These are phyloP conservation scores for Terebella lapidaria DNA, from an alignment of 2,888 invertebrate genomes.

Conservation along the genomic window DNA sequence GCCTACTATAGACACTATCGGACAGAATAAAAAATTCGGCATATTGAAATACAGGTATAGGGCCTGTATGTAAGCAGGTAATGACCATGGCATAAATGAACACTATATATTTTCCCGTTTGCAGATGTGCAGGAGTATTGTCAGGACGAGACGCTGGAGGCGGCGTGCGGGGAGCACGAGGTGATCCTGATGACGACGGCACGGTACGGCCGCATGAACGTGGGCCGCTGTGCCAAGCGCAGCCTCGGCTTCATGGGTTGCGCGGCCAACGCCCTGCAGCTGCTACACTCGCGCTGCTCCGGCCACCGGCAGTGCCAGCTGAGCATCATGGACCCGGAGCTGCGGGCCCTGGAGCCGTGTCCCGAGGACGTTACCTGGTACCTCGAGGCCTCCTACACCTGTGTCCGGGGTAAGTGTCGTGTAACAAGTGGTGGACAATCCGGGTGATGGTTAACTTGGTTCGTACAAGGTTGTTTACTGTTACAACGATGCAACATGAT, in stretches of 20 bases:
- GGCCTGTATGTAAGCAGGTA: too few relatives aligned
- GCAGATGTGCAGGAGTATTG: slow-evolving; percentile 10
- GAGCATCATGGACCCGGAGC: slow-evolving; percentile 11
- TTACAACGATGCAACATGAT: too few relatives aligned
- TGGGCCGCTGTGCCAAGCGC: slow-evolving; percentile 11
- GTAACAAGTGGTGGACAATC: too few relatives aligned
- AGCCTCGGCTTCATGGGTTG: slow-evolving; percentile 17
- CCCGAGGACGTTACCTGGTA: slow-evolving; percentile 17
- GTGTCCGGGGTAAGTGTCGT: slow-evolving; percentile 12
- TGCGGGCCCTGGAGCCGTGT: slow-evolving; percentile 12
- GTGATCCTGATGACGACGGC: slow-evolving; percentile 11
- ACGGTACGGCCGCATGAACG: slow-evolving; percentile 10
- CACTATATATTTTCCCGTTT: too few relatives aligned
- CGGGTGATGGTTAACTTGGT: too few relatives aligned
- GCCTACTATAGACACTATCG: too few relatives aligned
- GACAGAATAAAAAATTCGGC: too few relatives aligned
- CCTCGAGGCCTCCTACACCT: slow-evolving; percentile 12
- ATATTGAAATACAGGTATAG: too few relatives aligned
- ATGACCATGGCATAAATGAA: too few relatives aligned
- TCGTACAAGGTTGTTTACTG: too few relatives aligned
- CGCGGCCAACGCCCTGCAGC: slow-evolving; percentile 4
- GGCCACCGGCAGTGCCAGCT: slow-evolving; percentile 11
- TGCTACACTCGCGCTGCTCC: slow-evolving; percentile 11
- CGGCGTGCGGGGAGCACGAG: neutral
- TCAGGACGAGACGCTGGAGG: slow-evolving; percentile 15